Base-by-base conservation (phyloP, 2,888 invertebrate genomes). In the Ellobium chinense region DNA sequence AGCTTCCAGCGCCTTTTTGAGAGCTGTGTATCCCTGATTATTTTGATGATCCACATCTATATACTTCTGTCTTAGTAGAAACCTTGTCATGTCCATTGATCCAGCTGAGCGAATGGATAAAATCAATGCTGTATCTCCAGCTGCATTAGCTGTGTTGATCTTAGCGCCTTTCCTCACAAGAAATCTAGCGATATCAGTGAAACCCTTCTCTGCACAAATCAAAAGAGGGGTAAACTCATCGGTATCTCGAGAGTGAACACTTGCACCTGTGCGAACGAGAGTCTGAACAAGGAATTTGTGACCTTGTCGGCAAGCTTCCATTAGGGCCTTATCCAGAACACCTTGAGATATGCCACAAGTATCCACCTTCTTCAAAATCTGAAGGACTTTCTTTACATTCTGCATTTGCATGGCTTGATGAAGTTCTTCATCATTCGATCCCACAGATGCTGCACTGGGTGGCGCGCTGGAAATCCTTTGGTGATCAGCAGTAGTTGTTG, bases 101-200 rank as follows among this genome's bases (percentile, higher is more conserved):
- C 66, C 66, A 1, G 46, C 4, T 46, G 68, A 29, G 12, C 68
- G 27, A 24, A 69, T 29, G 12, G 68, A 39, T 1, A 69, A 29
- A 27, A 69, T 69, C 46, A 69, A 69, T 12, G 68, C 46, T 69
- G 54, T 69, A 27, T 69, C 14, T 1, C 68, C 68, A n/a, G 12
- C 29, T 24, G 24, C 29, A 29, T 69, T 46, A 24, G 5, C n/a
- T 29, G 68, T 46, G 14, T 46, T 69, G 46, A 69, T 5, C 18
- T 69, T 27, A n/a, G 68, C 68, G 1, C 39, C n/a, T 29, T 9
- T 69, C 12, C 9, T 27, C 18, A 69, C 37, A 7, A 69, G 46
- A 69, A 46, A 46, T 1, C 29, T 27, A 34, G 39, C 68, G 29
- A 69, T 69, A 18, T 69, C 29, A 12, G 18, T 69, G 46, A 69